Evolutionary conservation across 2,797 vertebrate species (phyloP), one percentile per base, ranked within the genome.

Genomic region (Rhinogobio ventralis): DNA sequence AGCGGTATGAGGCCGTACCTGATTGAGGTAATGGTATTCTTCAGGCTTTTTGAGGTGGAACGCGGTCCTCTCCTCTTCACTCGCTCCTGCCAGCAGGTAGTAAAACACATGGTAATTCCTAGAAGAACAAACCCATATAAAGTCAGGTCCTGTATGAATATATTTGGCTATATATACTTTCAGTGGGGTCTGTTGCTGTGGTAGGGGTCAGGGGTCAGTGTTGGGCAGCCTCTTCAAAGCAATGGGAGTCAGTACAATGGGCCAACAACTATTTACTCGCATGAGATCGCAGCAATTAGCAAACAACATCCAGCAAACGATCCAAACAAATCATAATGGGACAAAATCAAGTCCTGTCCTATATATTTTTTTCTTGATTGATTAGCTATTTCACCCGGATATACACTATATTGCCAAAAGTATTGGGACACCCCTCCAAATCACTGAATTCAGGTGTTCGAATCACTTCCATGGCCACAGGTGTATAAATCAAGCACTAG

Each of bases 51-150:
- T 96, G 91, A 99, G 98, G 90, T 99, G 97, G 93, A 99, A 99
- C 19, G 94, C 93, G 42, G 93, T 94, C 90, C 96, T 96, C 92
- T 99, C 98, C 85, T 99, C 98, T 90, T 98, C 97, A 78, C 96
- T 99, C 0, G 97, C 94, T 92, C 98, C 98, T 92, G 98, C 97
- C 95, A 99, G 95, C 89, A 99, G 97, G 96, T 99, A 99, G 94
- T 99, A 99, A 94, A 99, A 99, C 49, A 99, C 98, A 82, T 99
- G 98, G 93, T 99, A 99, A 95, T 99, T 99, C 93, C 98, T 99
- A 89, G 11, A 78, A 87, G 42, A 45, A 71, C 55, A 68, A 72
- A 79, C 13, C 20, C 79, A 82, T 36, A 30, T 78, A 79, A 53
- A 17, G 23, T 71, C 81, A 84, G 60, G 51, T n/a, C 8, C 5